phyloP scores from a whole-genome alignment of 2,888 invertebrate genomes.

The Maniola hyperantus region DNA sequence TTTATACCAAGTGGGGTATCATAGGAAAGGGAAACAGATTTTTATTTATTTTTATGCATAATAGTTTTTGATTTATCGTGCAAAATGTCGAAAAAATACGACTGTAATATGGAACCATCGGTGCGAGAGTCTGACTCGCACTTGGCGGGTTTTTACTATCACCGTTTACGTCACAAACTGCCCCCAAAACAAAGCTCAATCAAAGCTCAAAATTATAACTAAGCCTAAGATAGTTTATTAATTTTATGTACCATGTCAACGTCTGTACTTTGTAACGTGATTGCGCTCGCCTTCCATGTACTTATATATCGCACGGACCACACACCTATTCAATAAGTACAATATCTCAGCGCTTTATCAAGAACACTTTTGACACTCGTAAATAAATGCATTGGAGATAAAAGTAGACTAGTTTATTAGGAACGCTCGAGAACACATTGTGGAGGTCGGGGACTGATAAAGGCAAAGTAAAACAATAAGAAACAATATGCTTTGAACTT shows the following conservation, averaged over 20 bases:
- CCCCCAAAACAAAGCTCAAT: too few species aligned
- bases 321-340: conserved; percentile 43
- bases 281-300: conserved; percentile 1
- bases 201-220: too few species aligned
- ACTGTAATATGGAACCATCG: too few species aligned
- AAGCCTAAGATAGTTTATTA: background rate
- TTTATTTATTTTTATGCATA: too few species aligned
- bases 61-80: too few species aligned
- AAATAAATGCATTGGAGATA: conserved; percentile 46
- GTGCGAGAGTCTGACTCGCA: too few species aligned
- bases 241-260: too few species aligned
- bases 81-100: too few species aligned
- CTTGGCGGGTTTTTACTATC: too few species aligned
- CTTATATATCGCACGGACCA: conserved; percentile 40
- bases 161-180: too few species aligned
- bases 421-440: conserved; percentile 35
- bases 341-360: conserved; percentile 42
- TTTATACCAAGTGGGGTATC: too few species aligned
- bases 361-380: conserved; percentile 46
- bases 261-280: background rate
- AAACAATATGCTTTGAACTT: conserved; percentile 4
- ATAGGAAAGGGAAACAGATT: too few species aligned
- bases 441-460: conserved; percentile 39
- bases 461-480: conserved; percentile 20
- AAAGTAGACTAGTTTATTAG: conserved; percentile 39